A percentile compares a stretch with the other conserved stretches of the same genome.
These are phyloP conservation scores for Fistularia tabacaria DNA, from an alignment of 2,797 vertebrate species.

Conservation along the genomic window DNA sequence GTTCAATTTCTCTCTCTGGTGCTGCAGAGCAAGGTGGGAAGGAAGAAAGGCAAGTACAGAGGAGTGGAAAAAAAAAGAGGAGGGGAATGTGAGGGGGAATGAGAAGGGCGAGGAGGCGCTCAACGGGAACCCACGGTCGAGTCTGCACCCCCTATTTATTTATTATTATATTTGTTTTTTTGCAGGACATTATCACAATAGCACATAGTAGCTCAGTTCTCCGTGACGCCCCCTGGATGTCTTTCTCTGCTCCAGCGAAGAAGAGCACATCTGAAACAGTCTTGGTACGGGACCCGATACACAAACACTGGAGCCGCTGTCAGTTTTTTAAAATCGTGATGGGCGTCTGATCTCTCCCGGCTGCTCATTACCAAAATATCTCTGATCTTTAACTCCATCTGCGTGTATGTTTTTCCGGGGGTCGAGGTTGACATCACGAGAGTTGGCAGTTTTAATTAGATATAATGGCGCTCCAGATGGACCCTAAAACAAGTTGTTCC, in stretches of 20 bases:
- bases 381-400: too few species aligned
- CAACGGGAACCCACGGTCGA: slow-evolving; percentile 40
- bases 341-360: too few species aligned
- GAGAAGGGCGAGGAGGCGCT: slow-evolving; percentile 16
- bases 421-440: too few species aligned
- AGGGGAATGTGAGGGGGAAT: slow-evolving; percentile 5
- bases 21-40: slow-evolving; percentile 32
- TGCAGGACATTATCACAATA: slow-evolving; percentile 49
- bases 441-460: slow-evolving; percentile 19
- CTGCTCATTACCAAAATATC: too few species aligned
- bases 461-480: slow-evolving; percentile 17
- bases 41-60: slow-evolving; percentile 21
- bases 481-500: slow-evolving; percentile 11
- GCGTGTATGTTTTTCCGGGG: too few species aligned
- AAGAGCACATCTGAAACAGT: too few species aligned
- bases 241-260: too few species aligned
- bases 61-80: not conserved
- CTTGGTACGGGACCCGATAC: too few species aligned
- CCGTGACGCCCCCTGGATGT: too few species aligned
- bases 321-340: too few species aligned
- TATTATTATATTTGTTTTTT: slow-evolving; percentile 21
- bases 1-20: slow-evolving; percentile 45
- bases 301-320: too few species aligned
- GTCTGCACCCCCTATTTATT: slow-evolving; percentile 15
- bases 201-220: slow-evolving; percentile 17